Base-by-base conservation (phyloP, 2,888 invertebrate genomes). In the Patella ulyssiponensis region DNA sequence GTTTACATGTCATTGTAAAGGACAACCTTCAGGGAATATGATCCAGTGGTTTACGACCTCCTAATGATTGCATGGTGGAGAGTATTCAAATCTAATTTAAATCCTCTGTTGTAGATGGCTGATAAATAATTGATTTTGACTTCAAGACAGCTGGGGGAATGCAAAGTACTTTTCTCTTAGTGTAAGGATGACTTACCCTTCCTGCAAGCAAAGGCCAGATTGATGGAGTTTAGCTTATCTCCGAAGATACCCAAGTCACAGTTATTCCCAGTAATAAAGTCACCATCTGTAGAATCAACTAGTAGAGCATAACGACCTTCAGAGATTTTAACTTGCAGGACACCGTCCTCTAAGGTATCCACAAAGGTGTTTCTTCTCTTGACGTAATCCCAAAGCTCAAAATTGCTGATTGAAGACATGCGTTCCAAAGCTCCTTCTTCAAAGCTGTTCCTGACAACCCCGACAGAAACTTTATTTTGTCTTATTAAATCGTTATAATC, bases 201-300 rank as follows among this genome's bases (percentile, higher is more conserved):
- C 73, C 51, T 76, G 11, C 27, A 69, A 73, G 72, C 75, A 23
- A 72, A 78, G 69, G 52, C 74, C 23, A 78, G 53, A 72, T 70
- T 69, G n/a, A 27, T 71, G 51, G 58, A 77, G 74, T 80, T 81
- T 54, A 81, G 75, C 74, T 73, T 76, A 15, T 83, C 80, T n/a
- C 84, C 84, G 56, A 79, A 82, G 23, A 83, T 69, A 78, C 81
- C 80, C 51, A 83, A 74, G 58, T 83, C 80, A 69, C 84, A 84
- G 74, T 81, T 73, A 51, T 78, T 77, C 53, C 79, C 77, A n/a
- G 82, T 81, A 44, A 72, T 71, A 75, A 79, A 82, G 71, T 82
- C 82, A 20, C 64, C 64, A 64, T 64, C 64, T 1, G 64, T 64
- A 23, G 20, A 23, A 14, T 64, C 64, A 23, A 64, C 64, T 9